A percentile compares a stretch with the other conserved stretches of the same genome.
phyloP scores from a whole-genome alignment of 2,113 vertebrate species.

The Neodontobutis hainanensis region DNA sequence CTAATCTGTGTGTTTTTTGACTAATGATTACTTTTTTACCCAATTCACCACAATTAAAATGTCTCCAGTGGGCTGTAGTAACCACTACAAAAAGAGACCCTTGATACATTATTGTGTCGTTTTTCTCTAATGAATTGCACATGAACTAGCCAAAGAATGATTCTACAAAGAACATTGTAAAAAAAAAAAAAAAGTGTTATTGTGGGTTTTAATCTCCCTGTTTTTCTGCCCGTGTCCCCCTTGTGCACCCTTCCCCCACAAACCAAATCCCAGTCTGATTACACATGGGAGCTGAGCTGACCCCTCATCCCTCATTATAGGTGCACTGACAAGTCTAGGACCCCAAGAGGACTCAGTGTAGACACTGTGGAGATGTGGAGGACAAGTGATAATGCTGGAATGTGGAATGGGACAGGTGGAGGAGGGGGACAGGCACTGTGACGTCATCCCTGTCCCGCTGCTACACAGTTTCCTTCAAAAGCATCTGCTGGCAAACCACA shows the following conservation, averaged over 20 bases:
- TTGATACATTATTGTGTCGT: constrained; percentile 28
- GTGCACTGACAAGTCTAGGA: constrained; percentile 35
- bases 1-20: background rate
- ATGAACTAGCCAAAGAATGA: constrained; percentile 5
- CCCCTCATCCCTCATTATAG: constrained; percentile 56
- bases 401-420: constrained; percentile 51
- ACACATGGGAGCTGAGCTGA: constrained; percentile 49
- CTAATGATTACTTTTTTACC: background rate
- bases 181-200: constrained; percentile 54
- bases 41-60: background rate
- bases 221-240: constrained; percentile 58
- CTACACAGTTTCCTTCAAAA: constrained; percentile 44
- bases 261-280: constrained; percentile 31
- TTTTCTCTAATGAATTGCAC: constrained; percentile 33
- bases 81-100: background rate
- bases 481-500: constrained; percentile 57
- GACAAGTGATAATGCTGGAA: constrained; percentile 55
- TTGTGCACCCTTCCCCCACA: constrained; percentile 35
- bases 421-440: constrained; percentile 5
- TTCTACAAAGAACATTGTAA: constrained; percentile 18
- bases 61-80: no score
- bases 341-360: background rate
- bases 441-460: constrained; percentile 51
- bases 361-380: constrained; percentile 20
- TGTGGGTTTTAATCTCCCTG: constrained; percentile 58